These are phyloP conservation scores for Eupeodes corollae DNA, from an alignment of 1,140 invertebrate species.

Conservation along the genomic window DNA sequence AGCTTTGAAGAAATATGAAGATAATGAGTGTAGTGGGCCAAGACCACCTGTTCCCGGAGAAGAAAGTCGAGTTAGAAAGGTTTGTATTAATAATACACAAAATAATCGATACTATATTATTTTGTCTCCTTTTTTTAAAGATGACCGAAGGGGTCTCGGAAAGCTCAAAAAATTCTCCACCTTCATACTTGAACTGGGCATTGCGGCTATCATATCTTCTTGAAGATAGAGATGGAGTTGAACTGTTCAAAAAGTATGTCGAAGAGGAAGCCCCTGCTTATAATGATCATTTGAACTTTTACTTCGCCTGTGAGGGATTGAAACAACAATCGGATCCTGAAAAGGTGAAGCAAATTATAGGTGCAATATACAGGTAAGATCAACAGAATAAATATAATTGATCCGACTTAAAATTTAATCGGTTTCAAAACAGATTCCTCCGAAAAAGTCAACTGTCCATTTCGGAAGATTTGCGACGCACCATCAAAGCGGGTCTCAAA, in stretches of 20 bases:
- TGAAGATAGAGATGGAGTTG: conserved; percentile 73
- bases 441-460: conserved; percentile 72
- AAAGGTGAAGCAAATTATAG: conserved; percentile 62
- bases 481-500: conserved; percentile 52
- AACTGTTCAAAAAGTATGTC: conserved; percentile 73
- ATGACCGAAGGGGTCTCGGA: conserved; percentile 38
- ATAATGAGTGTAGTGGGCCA: conserved; percentile 39
- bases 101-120: neutral
- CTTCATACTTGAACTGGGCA: conserved; percentile 76
- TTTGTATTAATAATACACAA: conserved; percentile 5
- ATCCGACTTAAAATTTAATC: conserved; percentile 9
- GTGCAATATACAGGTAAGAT: conserved; percentile 66
- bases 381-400: neutral
- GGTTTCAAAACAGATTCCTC: conserved; percentile 69
- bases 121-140: conserved; percentile 12
- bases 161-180: conserved; percentile 50
- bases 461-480: conserved; percentile 60
- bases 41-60: conserved; percentile 38
- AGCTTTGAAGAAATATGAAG: conserved; percentile 35
- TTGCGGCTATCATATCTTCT: conserved; percentile 67
- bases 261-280: conserved; percentile 65
- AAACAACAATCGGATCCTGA: conserved; percentile 63
- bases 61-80: conserved; percentile 37
- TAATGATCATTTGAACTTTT: conserved; percentile 72
- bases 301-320: conserved; percentile 83